Evolutionary conservation across 2,113 vertebrate species (phyloP), one percentile per base, ranked within the genome.

Genomic region (Albula glossodonta): DNA sequence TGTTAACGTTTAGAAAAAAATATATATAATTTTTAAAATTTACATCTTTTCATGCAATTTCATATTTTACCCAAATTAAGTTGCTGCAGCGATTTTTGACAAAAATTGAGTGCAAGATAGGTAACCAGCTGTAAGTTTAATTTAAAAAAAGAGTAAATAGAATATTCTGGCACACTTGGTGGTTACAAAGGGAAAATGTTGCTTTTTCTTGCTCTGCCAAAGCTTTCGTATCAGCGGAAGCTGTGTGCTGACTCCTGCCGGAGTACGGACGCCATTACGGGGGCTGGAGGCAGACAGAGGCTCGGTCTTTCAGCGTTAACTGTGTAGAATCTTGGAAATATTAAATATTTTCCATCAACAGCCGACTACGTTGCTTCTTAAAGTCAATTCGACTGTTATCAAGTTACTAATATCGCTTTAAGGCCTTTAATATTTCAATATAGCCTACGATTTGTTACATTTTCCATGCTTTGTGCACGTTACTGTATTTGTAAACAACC

Each of bases 171-270:
- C 74, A 49, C 51, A 81, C 51, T 81, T 70, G 15, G 79, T 17
- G 56, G 11, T 31, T 70, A n/a, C 57, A 63, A 51, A 81, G 11
- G 50, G 41, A 51, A 53, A 81, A 49, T 56, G 15, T 25, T 80
- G 48, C 79, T 50, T 86, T 70, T 51, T 81, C 56, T 51, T 1
- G 11, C 52, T 49, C 6, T 63, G 78, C 51, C 57, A 80, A 80
- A 63, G 86, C 84, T 83, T 82, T 48, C 31, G 48, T 89, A 91
- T 85, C 92, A 93, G 94, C 93, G 93, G 94, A 93, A 92, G 91
- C 93, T 93, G 89, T 88, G 89, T 93, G 90, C 88, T 91, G 93
- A 92, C 93, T 94, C 92, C 93, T 95, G 94, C 94, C 94, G 94
- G 93, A 92, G 91, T 86, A 88, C 84, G 83, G 89, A 12, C 95